Percentiles rank a stretch among this genome's conserved stretches.
Evolutionary conservation across 2,888 invertebrate species (phyloP).

Genomic region (Drosophila sordidula): DNA sequence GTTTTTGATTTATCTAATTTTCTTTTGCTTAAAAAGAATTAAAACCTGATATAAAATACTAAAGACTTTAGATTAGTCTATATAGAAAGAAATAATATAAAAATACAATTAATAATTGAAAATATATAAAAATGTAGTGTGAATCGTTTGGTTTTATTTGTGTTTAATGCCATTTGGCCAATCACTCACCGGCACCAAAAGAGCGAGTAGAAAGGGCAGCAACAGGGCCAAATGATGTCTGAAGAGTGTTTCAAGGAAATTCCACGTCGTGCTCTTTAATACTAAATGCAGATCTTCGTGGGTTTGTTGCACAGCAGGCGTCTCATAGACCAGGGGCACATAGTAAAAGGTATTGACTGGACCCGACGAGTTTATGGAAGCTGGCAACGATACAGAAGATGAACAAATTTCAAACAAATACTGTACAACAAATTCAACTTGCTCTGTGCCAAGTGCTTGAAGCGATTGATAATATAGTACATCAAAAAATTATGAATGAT

Average conservation of each 20-base stretch:
- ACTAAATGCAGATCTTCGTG: conserved; percentile 41
- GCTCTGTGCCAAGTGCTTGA: conserved; percentile 61
- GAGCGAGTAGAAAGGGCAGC: conserved; percentile 49
- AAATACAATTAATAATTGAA: too few species aligned
- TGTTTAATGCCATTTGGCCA: too few species aligned
- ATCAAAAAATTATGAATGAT: conserved; percentile 48
- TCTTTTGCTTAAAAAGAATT: too few species aligned
- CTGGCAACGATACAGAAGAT: conserved; percentile 16
- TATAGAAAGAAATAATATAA: too few species aligned
- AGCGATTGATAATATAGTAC: conserved; percentile 58
- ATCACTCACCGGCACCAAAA: conserved; percentile 57
- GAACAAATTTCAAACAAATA: not conserved
- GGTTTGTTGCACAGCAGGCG: conserved; percentile 6
- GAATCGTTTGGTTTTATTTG: too few species aligned
- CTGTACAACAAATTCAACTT: not conserved
- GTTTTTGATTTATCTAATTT: too few species aligned
- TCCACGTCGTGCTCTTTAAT: conserved; percentile 43
- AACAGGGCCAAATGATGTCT: conserved; percentile 55
- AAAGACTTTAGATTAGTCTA: too few species aligned
- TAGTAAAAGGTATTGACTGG: conserved; percentile 61
- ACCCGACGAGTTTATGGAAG: conserved; percentile 39
- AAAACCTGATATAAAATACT: too few species aligned
- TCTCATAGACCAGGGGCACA: conserved; percentile 52
- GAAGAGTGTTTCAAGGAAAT: conserved; percentile 55
- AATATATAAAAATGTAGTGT: too few species aligned